These are phyloP conservation scores for Phymastichus coffea DNA, from an alignment of 1,140 invertebrate genomes.

Conservation along the genomic window DNA sequence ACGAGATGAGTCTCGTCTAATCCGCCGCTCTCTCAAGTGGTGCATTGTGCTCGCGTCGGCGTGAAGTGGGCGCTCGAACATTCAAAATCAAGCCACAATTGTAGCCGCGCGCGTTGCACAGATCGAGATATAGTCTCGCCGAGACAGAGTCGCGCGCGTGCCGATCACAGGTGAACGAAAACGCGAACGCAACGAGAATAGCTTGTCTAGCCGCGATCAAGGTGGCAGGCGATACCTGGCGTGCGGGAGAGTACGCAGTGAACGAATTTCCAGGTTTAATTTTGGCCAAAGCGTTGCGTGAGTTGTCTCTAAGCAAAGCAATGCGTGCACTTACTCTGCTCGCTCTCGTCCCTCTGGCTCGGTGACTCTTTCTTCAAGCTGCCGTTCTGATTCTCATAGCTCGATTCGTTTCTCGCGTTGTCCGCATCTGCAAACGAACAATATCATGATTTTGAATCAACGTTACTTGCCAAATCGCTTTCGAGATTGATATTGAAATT, in stretches of 20 bases:
- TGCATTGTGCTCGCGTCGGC: not conserved
- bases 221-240: no score
- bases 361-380: slow-evolving; percentile 36
- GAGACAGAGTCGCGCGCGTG: no score
- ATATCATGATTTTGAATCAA: no score
- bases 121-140: no score
- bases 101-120: not conserved
- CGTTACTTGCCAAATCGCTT: no score
- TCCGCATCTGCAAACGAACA: slow-evolving; percentile 43
- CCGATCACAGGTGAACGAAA: no score
- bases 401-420: slow-evolving; percentile 41
- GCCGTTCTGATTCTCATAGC: slow-evolving; percentile 43
- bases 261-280: no score
- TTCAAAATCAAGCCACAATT: slow-evolving; percentile 4
- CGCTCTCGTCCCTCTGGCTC: slow-evolving; percentile 19
- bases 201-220: no score
- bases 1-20: slow-evolving; percentile 15
- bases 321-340: slow-evolving; percentile 34
- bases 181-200: no score
- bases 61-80: not conserved
- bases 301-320: not conserved
- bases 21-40: not conserved
- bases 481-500: not conserved
- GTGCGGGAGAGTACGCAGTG: no score
- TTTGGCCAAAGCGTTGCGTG: no score